Percentiles rank a stretch among this genome's conserved stretches.
phyloP scores from a whole-genome alignment of 1,140 invertebrate genomes.

The Drosophila watanabei region DNA sequence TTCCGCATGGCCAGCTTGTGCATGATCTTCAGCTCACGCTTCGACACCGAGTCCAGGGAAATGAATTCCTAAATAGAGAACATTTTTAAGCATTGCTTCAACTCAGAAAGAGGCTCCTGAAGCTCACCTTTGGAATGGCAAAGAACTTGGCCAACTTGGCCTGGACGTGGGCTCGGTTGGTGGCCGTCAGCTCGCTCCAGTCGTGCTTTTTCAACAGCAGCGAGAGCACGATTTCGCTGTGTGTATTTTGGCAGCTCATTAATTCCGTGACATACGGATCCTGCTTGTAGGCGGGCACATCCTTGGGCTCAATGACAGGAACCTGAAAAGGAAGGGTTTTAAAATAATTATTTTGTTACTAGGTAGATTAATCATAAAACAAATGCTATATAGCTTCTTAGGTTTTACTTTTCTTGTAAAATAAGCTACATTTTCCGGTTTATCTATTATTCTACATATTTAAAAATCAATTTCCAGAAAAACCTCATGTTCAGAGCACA shows the following conservation, averaged over 20 bases:
- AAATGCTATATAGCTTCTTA: not conserved
- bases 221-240: constrained; percentile 79
- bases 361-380: not conserved
- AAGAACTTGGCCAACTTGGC: constrained; percentile 83
- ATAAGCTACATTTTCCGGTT: not conserved
- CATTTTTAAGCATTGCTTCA: not conserved
- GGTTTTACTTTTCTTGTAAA: not conserved
- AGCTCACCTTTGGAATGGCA: constrained; percentile 85
- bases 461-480: not conserved
- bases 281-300: constrained; percentile 76
- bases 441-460: not conserved
- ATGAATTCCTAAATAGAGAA: constrained; percentile 73
- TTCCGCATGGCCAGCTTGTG: constrained; percentile 72
- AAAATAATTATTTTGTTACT: not conserved
- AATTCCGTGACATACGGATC: constrained; percentile 80
- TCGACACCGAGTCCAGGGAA: constrained; percentile 69
- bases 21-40: constrained; percentile 74
- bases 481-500: not conserved
- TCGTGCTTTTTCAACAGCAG: constrained; percentile 75
- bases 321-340: constrained; percentile 35
- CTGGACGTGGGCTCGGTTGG: constrained; percentile 74
- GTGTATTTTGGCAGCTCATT: constrained; percentile 74
- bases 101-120: not conserved
- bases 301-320: constrained; percentile 76
- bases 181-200: constrained; percentile 73